Evolutionary conservation across 2,888 invertebrate species (phyloP), one percentile per base, ranked within the genome.

Genomic region (Endomychus coccineus): DNA sequence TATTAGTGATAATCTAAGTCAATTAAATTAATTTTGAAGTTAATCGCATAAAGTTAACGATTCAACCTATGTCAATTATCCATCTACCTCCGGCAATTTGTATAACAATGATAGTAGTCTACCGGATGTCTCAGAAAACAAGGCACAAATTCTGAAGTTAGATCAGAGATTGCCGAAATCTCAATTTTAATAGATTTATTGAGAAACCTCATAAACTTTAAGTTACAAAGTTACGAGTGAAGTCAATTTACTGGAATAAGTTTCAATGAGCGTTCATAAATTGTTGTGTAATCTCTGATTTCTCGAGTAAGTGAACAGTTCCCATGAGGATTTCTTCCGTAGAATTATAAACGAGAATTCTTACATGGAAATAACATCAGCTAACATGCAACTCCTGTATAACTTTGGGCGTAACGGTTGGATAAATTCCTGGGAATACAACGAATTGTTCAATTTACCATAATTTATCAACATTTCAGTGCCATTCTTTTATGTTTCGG

Each of bases 281-380:
- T 48, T 46, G 48, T 43, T 42, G 37, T 33, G 45, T 44, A 48
- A 49, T 48, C 50, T 48, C 43, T 43, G 44, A 47, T 44, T 49
- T 45, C 41, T 43, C 40, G 40, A 44, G 44, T 35, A 42, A 46
- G 44, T 42, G 39, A 48, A 48, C 46, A 43, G 50, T 52, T 52
- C 51, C 49, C 51, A 51, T 47, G 51, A 48, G 49, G 50, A 48
- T 47, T 36, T 50, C 49, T 51, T 50, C 48, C 49, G 48, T 40
- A 40, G 49, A 51, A 50, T 47, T 49, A 49, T 48, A 51, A 51
- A 50, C 50, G 44, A 50, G 46, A 47, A 50, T 45, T 50, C 48
- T 41, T 44, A 50, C 49, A 50, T 52, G 45, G 49, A 52, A 52
- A 49, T 34, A 36, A 40, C 33, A 32, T 36, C 36, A 24, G 30